Conservation (phyloP, 64 coral and sea anemone species). For the Catalaphyllia jardinei region DNA sequence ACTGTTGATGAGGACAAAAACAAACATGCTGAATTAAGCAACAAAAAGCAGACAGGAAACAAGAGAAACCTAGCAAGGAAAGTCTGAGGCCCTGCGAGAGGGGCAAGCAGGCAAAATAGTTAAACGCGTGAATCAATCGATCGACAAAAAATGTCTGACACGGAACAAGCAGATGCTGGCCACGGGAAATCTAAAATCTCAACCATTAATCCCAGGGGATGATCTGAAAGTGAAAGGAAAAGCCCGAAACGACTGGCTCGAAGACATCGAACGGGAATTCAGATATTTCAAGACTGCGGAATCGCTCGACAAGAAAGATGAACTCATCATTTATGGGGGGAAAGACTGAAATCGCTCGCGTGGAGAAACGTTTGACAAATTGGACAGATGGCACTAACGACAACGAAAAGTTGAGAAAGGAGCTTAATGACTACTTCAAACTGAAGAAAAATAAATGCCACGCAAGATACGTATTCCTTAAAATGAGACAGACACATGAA, state of each 20-base stretch:
- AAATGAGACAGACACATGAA: not conserved
- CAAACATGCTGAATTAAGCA: no score
- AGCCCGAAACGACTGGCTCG: not conserved
- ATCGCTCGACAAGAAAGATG: conserved; percentile 29
- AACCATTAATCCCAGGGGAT: no score
- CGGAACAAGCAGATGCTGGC: no score
- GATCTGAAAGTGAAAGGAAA: no score
- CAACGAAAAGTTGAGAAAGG: conserved; percentile 23
- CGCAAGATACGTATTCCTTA: not conserved
- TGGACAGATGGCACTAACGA: not conserved
- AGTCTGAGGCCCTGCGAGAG: no score
- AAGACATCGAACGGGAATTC: not conserved
- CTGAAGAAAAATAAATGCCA: conserved; percentile 52
- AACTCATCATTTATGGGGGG: conserved; percentile 35
- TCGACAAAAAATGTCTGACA: no score
- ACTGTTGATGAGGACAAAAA: no score
- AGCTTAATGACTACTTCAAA: conserved; percentile 20
- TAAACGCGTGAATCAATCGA: no score
- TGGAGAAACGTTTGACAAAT: conserved; percentile 6
- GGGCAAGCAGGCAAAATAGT: no score
- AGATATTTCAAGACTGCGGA: conserved; percentile 23
- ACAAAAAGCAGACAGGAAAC: no score
- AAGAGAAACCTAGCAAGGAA: no score
- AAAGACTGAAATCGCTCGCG: conserved; percentile 34
- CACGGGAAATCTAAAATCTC: no score